Conservation (phyloP, 2,113 vertebrate genomes). For the Ariopsis seemanni region DNA sequence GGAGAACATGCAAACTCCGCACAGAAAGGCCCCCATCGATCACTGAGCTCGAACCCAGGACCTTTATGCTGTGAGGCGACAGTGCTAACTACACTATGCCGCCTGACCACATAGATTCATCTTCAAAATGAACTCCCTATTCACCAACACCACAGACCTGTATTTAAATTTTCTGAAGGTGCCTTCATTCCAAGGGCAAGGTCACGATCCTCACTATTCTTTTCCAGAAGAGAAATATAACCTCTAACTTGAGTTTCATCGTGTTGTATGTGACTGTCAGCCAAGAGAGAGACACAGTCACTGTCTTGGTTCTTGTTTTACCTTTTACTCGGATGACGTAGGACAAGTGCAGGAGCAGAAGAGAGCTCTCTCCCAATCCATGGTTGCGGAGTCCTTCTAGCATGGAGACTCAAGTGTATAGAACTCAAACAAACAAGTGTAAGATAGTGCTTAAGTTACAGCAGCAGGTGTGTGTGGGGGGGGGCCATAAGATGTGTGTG, state of each 20-base stretch:
- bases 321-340: neutral
- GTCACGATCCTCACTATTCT: neutral
- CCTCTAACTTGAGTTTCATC: neutral
- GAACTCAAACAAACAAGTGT: neutral
- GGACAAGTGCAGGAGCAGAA: neutral
- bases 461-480: neutral
- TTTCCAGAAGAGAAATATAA: neutral
- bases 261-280: neutral
- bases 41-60: no score
- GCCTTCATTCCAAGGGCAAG: neutral
- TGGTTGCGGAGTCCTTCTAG: neutral
- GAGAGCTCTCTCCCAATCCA: neutral
- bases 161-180: neutral
- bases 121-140: neutral
- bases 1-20: no score
- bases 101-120: neutral
- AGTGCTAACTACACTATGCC: no score
- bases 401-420: neutral
- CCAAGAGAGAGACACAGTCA: neutral
- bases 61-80: no score
- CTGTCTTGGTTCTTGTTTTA: neutral
- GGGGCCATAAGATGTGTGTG: neutral
- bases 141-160: neutral
- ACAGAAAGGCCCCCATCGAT: no score
- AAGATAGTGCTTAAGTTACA: neutral